Conservation (phyloP, 2,797 vertebrate genomes). For the Amazona finschi region DNA sequence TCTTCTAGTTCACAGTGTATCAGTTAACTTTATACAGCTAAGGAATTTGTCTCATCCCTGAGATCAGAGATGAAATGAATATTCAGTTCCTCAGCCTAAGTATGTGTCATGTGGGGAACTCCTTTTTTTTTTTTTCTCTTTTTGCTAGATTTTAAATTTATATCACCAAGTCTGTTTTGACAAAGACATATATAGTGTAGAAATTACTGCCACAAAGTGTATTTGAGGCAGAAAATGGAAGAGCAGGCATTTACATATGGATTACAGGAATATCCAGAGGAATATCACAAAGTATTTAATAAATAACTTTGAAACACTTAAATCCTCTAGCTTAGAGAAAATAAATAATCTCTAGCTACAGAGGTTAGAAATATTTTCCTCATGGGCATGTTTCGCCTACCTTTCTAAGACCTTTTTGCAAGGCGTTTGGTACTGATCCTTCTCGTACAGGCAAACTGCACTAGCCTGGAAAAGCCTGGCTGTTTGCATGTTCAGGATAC, state of each 20-base stretch:
- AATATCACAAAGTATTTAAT: not conserved
- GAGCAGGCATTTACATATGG: not conserved
- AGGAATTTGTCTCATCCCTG: not conserved
- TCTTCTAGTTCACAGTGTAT: not conserved
- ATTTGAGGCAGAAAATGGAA: not conserved
- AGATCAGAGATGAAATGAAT: not conserved
- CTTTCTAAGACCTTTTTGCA: not conserved
- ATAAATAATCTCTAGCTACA: not conserved
- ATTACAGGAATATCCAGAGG: not conserved
- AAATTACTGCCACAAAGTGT: not conserved
- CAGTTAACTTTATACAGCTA: not conserved
- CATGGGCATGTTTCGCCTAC: not conserved
- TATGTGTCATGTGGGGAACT: not conserved
- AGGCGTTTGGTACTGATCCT: not conserved
- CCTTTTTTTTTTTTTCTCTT: not conserved
- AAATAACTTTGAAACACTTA: constrained; percentile 11
- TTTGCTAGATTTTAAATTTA: not conserved
- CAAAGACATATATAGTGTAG: not conserved
- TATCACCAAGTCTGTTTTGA: not conserved
- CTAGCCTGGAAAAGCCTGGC: not conserved
- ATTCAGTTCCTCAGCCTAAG: not conserved
- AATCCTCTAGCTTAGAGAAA: not conserved
- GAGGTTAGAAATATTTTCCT: not conserved
- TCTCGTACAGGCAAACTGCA: not conserved
- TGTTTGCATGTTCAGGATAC: not conserved